These are phyloP conservation scores for Amblyraja radiata DNA, from an alignment of 2,797 vertebrate genomes.

Conservation along the genomic window DNA sequence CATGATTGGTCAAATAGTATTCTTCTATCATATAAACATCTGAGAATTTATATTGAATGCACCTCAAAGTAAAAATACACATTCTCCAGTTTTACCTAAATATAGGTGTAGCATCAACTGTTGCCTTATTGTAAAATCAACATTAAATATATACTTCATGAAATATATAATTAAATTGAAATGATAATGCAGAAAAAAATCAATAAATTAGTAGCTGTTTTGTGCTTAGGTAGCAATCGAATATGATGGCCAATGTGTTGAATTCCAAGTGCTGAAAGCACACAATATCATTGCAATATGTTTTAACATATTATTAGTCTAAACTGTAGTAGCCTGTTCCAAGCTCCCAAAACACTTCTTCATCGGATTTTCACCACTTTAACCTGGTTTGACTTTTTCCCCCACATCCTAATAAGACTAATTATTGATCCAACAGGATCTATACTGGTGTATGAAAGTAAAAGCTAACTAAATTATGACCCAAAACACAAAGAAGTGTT, in stretches of 20 bases:
- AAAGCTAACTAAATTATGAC: neutral
- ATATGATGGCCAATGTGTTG: neutral
- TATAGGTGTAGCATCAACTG: neutral
- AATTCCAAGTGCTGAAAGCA: neutral
- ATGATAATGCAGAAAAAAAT: neutral
- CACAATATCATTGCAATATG: neutral
- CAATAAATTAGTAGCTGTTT: neutral
- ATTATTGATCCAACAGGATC: neutral
- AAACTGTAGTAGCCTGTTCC: neutral
- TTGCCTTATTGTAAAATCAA: neutral
- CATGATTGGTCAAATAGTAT: neutral
- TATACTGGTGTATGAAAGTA: neutral
- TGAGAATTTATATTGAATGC: neutral
- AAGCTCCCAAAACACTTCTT: conserved; percentile 42
- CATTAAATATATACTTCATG: neutral
- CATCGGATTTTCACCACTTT: conserved; percentile 43
- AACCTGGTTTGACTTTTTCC: neutral
- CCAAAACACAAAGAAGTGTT: neutral
- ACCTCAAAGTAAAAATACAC: neutral
- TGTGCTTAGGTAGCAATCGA: neutral
- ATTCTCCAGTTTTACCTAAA: neutral
- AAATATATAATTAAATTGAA: neutral
- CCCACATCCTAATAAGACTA: neutral
- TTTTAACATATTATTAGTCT: neutral
- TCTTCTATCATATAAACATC: neutral